Evolutionary conservation across 64 coral and sea anemone genomes (phyloP), one percentile per base, ranked within the genome.

Genomic region (Pocillopora verrucosa): DNA sequence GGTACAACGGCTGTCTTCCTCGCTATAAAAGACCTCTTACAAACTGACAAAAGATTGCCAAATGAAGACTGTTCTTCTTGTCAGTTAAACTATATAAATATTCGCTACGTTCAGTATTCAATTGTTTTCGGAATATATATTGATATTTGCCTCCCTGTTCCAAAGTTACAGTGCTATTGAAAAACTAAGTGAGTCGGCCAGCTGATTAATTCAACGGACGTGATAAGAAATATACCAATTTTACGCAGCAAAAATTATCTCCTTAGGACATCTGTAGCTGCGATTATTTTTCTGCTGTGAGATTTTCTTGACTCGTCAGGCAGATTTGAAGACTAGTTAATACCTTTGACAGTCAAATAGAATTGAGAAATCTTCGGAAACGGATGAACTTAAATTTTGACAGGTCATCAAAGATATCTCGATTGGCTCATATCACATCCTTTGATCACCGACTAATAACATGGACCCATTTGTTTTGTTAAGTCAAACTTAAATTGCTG

Each of bases 341-440:
- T 85, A 72, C 37, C 77, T 72, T 65, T 57, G 64, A 85, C 64
- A 85, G 64, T 72, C 38, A 45, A 68, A 38, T 83, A 60, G 65
- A 65, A 83, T 83, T 34, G 80, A 67, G 80, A 83, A 67, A 83
- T 61, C 60, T 45, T 41, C 35, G 80, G 80, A 83, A 83, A 67
- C 35, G 60, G 80, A 65, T 45, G 61, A 36, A 67, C 34, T 83
- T 83, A 36, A 67, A 67, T 65, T 83, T 64, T 36, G 80, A 56
- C 16, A 65, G 61, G 80, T 67, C 35, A 56, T 83, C 7, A 83
- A 67, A 11, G 16, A 34, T 36, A 17, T 19, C 11, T 72, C 38
- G 82, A 85, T 85, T 85, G 82, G 82, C 13, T 57, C 19, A 58
- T 72, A 56, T 72, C 82, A 70, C 67, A 20, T 15, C 64, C 36